Conservation (phyloP, 2,113 vertebrate species). For the Oreochromis spilurus region DNA sequence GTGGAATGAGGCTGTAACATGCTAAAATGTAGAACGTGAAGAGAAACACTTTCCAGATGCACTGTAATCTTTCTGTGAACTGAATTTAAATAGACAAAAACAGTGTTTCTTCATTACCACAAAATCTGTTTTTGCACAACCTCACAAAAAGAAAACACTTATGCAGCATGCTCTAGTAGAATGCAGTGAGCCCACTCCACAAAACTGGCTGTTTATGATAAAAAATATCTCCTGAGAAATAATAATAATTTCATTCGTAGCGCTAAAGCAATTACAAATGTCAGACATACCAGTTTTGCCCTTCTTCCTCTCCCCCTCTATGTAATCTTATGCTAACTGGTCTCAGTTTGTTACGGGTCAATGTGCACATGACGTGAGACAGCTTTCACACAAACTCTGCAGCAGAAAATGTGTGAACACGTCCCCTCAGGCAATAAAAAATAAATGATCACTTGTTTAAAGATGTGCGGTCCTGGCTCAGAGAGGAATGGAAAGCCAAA, state of each 20-base stretch:
- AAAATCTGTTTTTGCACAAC: not conserved
- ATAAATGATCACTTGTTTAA: not conserved
- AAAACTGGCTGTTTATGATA: not conserved
- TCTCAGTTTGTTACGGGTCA: not conserved
- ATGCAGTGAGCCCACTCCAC: not conserved
- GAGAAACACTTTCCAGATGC: not conserved
- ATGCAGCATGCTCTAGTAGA: not conserved
- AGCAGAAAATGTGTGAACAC: not conserved
- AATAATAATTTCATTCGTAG: not conserved
- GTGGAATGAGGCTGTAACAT: not conserved
- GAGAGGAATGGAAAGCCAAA: not conserved
- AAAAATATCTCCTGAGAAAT: not conserved
- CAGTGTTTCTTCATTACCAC: not conserved
- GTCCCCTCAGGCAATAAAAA: not conserved
- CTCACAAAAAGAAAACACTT: not conserved
- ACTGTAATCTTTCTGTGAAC: not conserved
- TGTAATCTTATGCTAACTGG: not conserved
- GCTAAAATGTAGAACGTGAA: not conserved
- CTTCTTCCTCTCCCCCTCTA: not conserved
- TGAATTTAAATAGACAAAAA: not conserved
- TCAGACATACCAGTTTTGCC: not conserved
- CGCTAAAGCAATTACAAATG: not conserved
- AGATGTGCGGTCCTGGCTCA: not conserved
- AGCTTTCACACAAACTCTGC: not conserved
- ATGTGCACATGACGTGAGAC: not conserved